Conservation (phyloP, 2,113 vertebrate genomes). For the Seriola quinqueradiata region DNA sequence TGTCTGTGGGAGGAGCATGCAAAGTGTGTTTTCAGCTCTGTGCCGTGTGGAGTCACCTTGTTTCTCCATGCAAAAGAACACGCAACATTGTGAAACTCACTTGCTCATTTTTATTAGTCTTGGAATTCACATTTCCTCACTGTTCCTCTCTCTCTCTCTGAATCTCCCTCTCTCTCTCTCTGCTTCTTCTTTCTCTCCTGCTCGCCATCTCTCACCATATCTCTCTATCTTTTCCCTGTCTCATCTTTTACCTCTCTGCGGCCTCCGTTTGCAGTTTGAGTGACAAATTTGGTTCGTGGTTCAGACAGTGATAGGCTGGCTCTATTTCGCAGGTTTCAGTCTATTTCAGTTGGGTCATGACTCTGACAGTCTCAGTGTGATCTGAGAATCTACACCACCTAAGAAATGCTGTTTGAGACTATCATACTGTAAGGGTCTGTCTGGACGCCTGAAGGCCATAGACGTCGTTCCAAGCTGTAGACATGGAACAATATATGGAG, state of each 20-base stretch:
- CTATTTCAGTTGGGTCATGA: conserved; percentile 61
- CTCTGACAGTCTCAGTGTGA: conserved; percentile 58
- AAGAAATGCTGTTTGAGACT: conserved; percentile 43
- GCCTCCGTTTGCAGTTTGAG: conserved; percentile 57
- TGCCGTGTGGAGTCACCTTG: conserved; percentile 8
- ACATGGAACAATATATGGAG: conserved; percentile 20
- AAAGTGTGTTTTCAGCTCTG: conserved; percentile 8
- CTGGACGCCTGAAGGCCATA: conserved; percentile 33
- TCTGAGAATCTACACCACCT: conserved; percentile 23
- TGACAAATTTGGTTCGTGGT: conserved; percentile 68
- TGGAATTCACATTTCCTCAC: conserved; percentile 6
- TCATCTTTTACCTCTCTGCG: conserved; percentile 20
- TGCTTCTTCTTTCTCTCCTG: background rate
- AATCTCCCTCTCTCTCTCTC: background rate
- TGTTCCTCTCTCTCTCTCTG: background rate
- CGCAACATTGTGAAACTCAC: conserved; percentile 27
- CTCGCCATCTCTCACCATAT: conserved; percentile 17
- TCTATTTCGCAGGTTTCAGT: conserved; percentile 63
- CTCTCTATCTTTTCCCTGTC: conserved; percentile 4
- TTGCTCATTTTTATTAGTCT: background rate
- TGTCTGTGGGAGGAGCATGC: conserved; percentile 21
- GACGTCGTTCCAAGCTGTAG: conserved; percentile 6
- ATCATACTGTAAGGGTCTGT: conserved; percentile 22
- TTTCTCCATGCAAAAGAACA: conserved; percentile 22
- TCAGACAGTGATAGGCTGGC: conserved; percentile 49